Conservation (phyloP, 2,797 vertebrate genomes). For the Centroberyx gerrardi region DNA sequence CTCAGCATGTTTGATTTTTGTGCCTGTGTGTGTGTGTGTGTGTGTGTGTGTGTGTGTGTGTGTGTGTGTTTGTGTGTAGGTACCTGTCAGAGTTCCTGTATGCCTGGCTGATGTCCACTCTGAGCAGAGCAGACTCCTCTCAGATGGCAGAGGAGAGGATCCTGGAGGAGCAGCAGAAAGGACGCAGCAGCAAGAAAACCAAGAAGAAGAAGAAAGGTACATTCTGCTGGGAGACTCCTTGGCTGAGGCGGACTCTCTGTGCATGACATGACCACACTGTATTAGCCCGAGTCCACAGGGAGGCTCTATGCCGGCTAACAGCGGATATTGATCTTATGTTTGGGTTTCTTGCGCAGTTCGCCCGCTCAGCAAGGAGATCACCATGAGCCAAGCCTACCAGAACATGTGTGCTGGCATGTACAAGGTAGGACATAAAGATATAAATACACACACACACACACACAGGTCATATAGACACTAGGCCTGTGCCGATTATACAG, state of each 20-base stretch:
- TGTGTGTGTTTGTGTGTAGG: slow-evolving; percentile 79
- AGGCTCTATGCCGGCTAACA: neutral
- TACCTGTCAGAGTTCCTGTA: slow-evolving; percentile 98
- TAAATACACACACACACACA: neutral
- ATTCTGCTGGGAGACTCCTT: neutral
- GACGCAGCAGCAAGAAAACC: slow-evolving; percentile 97
- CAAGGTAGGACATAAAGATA: slow-evolving; percentile 87
- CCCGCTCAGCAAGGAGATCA: slow-evolving; percentile 96
- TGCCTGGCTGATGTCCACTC: slow-evolving; percentile 98
- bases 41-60: neutral
- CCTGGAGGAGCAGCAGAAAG: slow-evolving; percentile 97
- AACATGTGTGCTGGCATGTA: slow-evolving; percentile 99
- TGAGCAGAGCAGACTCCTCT: slow-evolving; percentile 97
- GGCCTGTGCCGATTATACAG: no score
- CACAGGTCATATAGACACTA: no score
- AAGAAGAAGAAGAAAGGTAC: slow-evolving; percentile 99
- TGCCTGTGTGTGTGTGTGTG: neutral
- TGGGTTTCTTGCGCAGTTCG: slow-evolving; percentile 88
- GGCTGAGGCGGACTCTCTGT: neutral
- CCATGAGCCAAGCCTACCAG: slow-evolving; percentile 99
- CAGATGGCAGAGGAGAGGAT: slow-evolving; percentile 98
- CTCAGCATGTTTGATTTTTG: neutral
- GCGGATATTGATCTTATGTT: slow-evolving; percentile 8
- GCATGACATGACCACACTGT: neutral
- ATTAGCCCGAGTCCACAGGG: neutral